Base-by-base conservation (phyloP, 2,888 invertebrate species). In the Caenorhabditis doughertyi region DNA sequence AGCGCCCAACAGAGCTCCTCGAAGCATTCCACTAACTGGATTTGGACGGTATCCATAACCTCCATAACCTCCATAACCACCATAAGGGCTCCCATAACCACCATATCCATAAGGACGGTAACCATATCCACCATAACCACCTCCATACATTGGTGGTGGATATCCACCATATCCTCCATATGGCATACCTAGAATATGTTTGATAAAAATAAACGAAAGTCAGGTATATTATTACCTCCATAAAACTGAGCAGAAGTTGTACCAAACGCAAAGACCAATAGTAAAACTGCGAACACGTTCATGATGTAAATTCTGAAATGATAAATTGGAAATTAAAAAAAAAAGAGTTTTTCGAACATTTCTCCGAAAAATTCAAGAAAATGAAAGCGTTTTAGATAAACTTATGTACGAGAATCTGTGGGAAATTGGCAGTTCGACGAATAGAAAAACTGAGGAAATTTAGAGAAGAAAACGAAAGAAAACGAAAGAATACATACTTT, bases 1-100 rank as follows among this genome's bases (percentile, higher is more conserved):
- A 13, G 83, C 83, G 11, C 83, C 83, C 64, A 77, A 32, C 5
- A 83, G 39, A 39, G 83, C 83, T 55, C 83, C 83, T 9, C 83
- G 68, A 8, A 83, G 60, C 68, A 71, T 71, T 44, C 83, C 74
- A 18, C 79, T 70, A 16, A 83, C 70, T 25, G 83, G 83, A 47
- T 79, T 83, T 27, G 64, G 60, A 3, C 74, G 42, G 51, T 74
- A 73, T 11, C 76, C 76, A 35, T 73, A 73, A 11, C 68, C 60
- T 4, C n/a, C n/a, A n/a, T n/a, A n/a, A n/a, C n/a, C n/a, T 39
- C 74, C 65, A 51, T 65, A 65, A 23, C 51, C 62, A 21, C 74
- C 74, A 64, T 79, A 72, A 8, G 42, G 55, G 5, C 25, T n/a
- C n/a, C 77, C 77, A 35, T 71, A 72, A 5, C 72, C 71, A 7